phyloP scores from a whole-genome alignment of 1,140 invertebrate species.

The Apis florea region DNA sequence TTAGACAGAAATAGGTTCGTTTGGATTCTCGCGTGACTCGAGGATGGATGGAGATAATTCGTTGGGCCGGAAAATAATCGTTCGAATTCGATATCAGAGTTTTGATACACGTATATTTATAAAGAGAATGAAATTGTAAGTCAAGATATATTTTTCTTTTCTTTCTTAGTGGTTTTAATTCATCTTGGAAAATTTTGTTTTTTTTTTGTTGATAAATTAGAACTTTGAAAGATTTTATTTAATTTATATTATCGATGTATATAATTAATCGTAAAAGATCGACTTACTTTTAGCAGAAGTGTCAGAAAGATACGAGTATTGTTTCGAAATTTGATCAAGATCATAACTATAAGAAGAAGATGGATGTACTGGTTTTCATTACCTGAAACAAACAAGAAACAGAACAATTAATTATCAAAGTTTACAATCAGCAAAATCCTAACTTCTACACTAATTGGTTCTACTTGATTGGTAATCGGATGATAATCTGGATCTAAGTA shows the following conservation, averaged over 20 bases:
- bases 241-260: neutral
- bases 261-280: neutral
- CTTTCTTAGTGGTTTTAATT: too few relatives aligned
- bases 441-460: neutral
- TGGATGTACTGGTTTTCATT: neutral
- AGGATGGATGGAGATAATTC: too few relatives aligned
- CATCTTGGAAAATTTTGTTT: too few relatives aligned
- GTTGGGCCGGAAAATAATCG: too few relatives aligned
- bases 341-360: too few relatives aligned
- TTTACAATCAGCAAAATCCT: neutral
- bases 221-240: neutral
- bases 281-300: neutral
- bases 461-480: neutral
- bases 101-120: too few relatives aligned
- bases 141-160: too few relatives aligned
- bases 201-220: neutral
- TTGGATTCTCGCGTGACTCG: too few relatives aligned
- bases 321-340: neutral
- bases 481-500: neutral
- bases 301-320: too few relatives aligned
- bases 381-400: slow-evolving; percentile 18
- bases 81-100: too few relatives aligned
- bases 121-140: too few relatives aligned
- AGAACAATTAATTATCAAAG: neutral
- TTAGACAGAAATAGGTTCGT: too few relatives aligned